Conservation (phyloP, 2,113 vertebrate genomes). For the Mobula hypostoma region DNA sequence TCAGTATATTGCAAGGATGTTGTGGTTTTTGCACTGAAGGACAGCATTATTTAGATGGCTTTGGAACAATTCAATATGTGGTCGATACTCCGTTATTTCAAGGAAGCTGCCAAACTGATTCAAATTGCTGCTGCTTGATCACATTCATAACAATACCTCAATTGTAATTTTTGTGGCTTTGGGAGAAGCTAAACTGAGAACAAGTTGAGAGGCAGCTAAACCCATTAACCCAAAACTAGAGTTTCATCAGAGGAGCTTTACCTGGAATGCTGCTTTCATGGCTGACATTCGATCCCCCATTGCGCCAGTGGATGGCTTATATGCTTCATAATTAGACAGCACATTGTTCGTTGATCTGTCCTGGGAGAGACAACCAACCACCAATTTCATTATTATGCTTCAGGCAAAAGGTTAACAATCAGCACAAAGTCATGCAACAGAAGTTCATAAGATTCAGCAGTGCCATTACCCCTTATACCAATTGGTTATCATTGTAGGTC, state of each 20-base stretch:
- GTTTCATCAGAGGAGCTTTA: constrained; percentile 45
- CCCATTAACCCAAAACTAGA: background rate
- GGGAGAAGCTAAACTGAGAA: background rate
- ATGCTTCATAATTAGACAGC: constrained; percentile 81
- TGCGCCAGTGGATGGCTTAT: constrained; percentile 80
- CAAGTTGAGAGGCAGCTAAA: background rate
- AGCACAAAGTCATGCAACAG: background rate
- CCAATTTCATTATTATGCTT: background rate
- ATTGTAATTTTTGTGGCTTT: background rate
- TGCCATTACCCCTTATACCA: background rate
- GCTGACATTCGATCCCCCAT: constrained; percentile 97
- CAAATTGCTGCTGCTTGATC: background rate
- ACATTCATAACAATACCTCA: background rate
- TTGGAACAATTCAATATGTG: background rate
- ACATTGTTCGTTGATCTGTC: constrained; percentile 69
- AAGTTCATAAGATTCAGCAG: background rate
- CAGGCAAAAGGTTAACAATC: constrained; percentile 19
- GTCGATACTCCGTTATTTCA: background rate
- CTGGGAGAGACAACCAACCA: constrained; percentile 51
- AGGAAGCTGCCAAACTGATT: background rate
- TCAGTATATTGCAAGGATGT: background rate
- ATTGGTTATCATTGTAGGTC: too few species aligned
- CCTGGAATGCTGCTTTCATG: constrained; percentile 96
- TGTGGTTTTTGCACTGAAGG: background rate
- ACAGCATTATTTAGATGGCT: background rate